Conservation (phyloP, 2,113 vertebrate genomes). For the Brachyhypopomus occidentalis region DNA sequence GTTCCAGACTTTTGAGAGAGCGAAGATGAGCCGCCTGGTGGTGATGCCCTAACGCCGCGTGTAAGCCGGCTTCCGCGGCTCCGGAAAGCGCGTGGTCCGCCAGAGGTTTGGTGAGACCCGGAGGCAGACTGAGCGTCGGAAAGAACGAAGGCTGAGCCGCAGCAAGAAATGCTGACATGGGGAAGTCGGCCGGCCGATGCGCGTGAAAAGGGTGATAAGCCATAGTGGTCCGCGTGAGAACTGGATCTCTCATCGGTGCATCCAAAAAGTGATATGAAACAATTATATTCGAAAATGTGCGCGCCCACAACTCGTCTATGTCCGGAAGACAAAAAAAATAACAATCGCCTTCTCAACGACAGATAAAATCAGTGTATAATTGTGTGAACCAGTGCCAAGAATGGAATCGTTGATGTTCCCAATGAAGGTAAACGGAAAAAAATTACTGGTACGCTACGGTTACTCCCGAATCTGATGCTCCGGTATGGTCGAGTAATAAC, state of each 20-base stretch:
- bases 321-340: slow-evolving; percentile 11
- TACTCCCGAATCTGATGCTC: slow-evolving; percentile 41
- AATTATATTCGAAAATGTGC: slow-evolving; percentile 46
- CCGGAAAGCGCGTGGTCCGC: slow-evolving; percentile 78
- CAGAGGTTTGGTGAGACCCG: slow-evolving; percentile 78
- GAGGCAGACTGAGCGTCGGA: slow-evolving; percentile 81
- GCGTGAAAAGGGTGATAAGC: slow-evolving; percentile 91
- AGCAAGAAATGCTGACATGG: slow-evolving; percentile 84
- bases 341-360: slow-evolving; percentile 1
- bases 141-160: slow-evolving; percentile 85
- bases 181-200: slow-evolving; percentile 83
- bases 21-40: slow-evolving; percentile 74
- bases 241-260: slow-evolving; percentile 92
- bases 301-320: slow-evolving; percentile 21
- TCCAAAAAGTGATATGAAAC: slow-evolving; percentile 70
- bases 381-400: slow-evolving; percentile 9
- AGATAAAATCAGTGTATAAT: slow-evolving; percentile 6
- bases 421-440: slow-evolving; percentile 24
- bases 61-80: slow-evolving; percentile 81
- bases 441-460: slow-evolving; percentile 22
- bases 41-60: slow-evolving; percentile 82
- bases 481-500: slow-evolving; percentile 36
- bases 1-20: slow-evolving; percentile 80
- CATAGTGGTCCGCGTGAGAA: slow-evolving; percentile 85
- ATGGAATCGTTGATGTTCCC: slow-evolving; percentile 17